phyloP scores from a whole-genome alignment of 2,797 vertebrate species.

The Spinus pinus region DNA sequence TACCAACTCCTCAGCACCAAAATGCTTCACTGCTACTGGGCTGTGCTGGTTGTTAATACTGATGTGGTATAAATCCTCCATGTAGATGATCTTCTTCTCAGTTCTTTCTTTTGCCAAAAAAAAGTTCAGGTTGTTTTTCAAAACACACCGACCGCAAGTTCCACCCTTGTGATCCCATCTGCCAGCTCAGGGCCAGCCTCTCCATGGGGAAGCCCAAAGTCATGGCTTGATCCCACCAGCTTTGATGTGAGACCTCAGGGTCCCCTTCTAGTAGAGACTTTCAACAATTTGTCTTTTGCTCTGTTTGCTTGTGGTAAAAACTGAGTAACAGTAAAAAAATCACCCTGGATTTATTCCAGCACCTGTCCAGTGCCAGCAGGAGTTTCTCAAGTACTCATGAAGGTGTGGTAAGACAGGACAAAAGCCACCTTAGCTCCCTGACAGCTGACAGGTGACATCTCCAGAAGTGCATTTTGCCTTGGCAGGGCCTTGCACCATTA shows the following conservation, averaged over 20 bases:
- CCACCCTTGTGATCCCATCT: neutral
- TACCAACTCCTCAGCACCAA: neutral
- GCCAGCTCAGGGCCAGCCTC: neutral
- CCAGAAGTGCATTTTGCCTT: neutral
- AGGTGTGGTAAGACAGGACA: neutral
- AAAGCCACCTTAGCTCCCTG: neutral
- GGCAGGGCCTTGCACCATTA: neutral
- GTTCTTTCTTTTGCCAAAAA: neutral
- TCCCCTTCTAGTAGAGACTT: neutral
- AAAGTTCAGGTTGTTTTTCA: neutral
- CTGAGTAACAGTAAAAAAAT: neutral
- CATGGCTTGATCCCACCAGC: neutral
- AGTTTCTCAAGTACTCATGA: neutral
- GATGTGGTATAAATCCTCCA: neutral
- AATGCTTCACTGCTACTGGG: neutral
- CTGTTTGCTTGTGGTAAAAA: neutral
- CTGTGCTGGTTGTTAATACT: neutral
- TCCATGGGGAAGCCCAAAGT: neutral
- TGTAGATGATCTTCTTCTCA: neutral
- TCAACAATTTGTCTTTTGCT: neutral
- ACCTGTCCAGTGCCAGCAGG: neutral
- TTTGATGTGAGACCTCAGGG: neutral
- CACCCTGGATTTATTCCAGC: neutral
- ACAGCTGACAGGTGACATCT: neutral
- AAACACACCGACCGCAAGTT: rapidly evolving